Evolutionary conservation across 2,797 vertebrate genomes (phyloP).

Genomic region (Lutjanus campechanus): DNA sequence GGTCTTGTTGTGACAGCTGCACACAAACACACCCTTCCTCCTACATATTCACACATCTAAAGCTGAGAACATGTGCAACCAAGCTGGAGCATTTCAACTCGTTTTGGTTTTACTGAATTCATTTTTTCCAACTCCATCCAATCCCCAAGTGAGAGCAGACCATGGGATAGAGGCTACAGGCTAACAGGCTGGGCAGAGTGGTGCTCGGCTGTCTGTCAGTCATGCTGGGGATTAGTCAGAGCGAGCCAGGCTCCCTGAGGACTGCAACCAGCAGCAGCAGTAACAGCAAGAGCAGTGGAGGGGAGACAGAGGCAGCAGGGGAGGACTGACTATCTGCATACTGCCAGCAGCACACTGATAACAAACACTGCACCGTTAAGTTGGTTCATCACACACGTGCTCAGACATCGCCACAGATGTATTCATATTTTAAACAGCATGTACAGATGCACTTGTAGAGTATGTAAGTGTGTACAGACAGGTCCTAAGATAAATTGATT

Average conservation of each 20-base stretch:
- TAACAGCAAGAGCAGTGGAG: constrained; percentile 12
- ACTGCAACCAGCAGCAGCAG: constrained; percentile 26
- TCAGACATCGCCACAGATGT: neutral
- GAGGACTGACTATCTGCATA: constrained; percentile 1
- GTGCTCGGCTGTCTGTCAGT: constrained; percentile 48
- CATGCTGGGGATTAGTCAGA: constrained; percentile 56
- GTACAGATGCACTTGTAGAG: neutral
- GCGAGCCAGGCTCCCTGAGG: constrained; percentile 42
- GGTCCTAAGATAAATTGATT: too few relatives aligned
- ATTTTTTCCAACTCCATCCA: constrained; percentile 22
- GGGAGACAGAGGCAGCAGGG: constrained; percentile 16
- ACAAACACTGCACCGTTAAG: neutral
- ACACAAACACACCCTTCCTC: neutral
- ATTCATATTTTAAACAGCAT: neutral
- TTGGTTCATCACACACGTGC: neutral
- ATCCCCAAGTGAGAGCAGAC: constrained; percentile 24
- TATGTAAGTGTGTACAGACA: too few relatives aligned
- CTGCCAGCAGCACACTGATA: constrained; percentile 8
- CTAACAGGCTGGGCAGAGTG: constrained; percentile 29
- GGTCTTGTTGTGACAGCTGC: neutral
- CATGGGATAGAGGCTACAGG: constrained; percentile 29
- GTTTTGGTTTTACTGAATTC: constrained; percentile 18
- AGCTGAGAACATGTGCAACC: constrained; percentile 5
- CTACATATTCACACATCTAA: constrained; percentile 3
- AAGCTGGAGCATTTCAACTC: constrained; percentile 1